phyloP scores from a whole-genome alignment of 2,113 vertebrate genomes.

The Pseudorasbora parva region DNA sequence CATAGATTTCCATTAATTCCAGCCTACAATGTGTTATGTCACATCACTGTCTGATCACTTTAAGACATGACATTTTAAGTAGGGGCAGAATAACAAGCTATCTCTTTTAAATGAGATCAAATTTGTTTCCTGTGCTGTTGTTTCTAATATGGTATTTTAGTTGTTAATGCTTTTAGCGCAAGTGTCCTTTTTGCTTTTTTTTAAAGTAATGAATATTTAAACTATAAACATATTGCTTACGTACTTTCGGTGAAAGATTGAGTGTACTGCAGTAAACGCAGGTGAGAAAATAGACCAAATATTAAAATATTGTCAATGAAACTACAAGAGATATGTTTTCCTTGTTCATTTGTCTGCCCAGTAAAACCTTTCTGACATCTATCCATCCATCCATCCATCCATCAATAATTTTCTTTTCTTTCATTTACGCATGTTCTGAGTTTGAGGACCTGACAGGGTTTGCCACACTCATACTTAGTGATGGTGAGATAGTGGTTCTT shows the following conservation, averaged over 20 bases:
- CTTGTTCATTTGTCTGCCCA: constrained; percentile 12
- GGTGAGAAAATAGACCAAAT: constrained; percentile 15
- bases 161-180: constrained; percentile 1
- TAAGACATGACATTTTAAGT: background rate
- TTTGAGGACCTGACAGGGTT: background rate
- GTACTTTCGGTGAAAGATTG: constrained; percentile 47
- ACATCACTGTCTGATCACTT: background rate
- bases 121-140: background rate
- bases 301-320: background rate
- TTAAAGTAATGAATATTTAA: constrained; percentile 14
- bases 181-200: background rate
- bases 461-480: background rate
- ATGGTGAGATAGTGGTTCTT: background rate
- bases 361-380: background rate
- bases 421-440: no score
- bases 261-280: constrained; percentile 41
- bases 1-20: background rate
- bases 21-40: background rate
- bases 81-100: constrained; percentile 9
- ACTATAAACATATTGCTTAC: constrained; percentile 23
- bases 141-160: background rate
- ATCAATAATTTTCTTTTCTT: background rate
- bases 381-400: no score
- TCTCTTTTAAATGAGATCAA: background rate
- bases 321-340: background rate